Base-by-base conservation (phyloP, 2,797 vertebrate species). In the Cynopterus sphinx region DNA sequence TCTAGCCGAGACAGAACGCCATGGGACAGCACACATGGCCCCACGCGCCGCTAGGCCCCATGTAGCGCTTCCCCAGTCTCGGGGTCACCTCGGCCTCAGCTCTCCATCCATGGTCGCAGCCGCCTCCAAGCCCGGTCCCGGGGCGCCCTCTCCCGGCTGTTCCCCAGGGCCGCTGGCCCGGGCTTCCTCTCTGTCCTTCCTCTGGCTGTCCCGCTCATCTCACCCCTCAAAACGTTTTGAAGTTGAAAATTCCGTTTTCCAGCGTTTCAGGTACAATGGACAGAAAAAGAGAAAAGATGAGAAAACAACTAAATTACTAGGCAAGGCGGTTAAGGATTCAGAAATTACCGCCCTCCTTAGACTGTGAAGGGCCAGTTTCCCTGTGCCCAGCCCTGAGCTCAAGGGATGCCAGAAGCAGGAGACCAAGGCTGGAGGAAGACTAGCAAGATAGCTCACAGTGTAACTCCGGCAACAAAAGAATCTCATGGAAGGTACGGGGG, bases 61-160 rank as follows among this genome's bases (percentile, higher is more conserved):
- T 28, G 21, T 74, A 94, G 95, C 49, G 17, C 77, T 67, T 51
- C 33, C 5, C 5, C 3, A 2, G 81, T 6, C 41, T 24, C 5
- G 6, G 15, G 1, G 55, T 79, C 31, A 6, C 33, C 53, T 15
- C 5, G 2, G 19, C 5, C 31, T 70, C 46, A 1, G 6, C 46
- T 11, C 57, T 16, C 17, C 15, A 2, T 57, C 15, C 1, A 22
- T 28, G 0, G 59, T 51, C 5, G 46, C 61, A 1, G 17, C 41
- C 16, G 19, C 17, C 3, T n/a, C 70, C 59, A 92, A 73, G 90
- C 53, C 46, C 51, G 49, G 81, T 93, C 33, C 71, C 70, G 21
- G 87, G 36, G 90, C 97, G 96, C 97, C 97, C 96, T 95, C 97
- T 97, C 85, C 95, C 43, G 96, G 95, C 75, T 0, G 1, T 46